These are phyloP conservation scores for Calypte anna DNA, from an alignment of 2,113 vertebrate genomes.

Conservation along the genomic window DNA sequence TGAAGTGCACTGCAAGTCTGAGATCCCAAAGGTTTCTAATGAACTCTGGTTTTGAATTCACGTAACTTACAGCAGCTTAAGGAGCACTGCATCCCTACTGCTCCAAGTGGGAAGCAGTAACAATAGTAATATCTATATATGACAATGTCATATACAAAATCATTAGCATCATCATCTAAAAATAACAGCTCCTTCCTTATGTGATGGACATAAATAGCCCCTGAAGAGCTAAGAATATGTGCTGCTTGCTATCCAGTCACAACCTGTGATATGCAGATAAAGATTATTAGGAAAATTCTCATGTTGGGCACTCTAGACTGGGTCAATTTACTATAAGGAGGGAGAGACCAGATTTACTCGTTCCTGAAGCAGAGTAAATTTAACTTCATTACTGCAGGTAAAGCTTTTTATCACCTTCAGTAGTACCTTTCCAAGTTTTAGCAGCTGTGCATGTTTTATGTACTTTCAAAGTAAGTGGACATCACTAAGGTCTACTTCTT, in stretches of 20 bases:
- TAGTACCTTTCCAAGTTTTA: neutral
- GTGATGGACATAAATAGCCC: neutral
- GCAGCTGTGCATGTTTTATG: neutral
- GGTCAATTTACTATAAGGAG: neutral
- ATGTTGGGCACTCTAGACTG: neutral
- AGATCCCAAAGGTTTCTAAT: neutral
- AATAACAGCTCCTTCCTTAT: neutral
- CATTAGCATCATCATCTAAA: no score
- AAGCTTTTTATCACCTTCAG: neutral
- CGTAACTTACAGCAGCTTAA: neutral
- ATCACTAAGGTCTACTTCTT: neutral
- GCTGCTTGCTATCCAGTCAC: neutral
- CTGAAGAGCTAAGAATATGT: neutral
- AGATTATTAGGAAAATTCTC: neutral
- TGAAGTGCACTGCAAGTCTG: neutral
- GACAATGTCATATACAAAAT: no score
- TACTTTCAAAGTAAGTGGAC: neutral
- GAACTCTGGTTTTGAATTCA: neutral
- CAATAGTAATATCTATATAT: no score
- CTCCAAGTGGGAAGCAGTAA: neutral
- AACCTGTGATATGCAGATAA: neutral
- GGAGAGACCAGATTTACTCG: neutral
- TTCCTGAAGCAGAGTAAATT: neutral
- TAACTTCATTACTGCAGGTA: neutral
- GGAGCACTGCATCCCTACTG: neutral